A percentile compares a stretch with the other conserved stretches of the same genome.
phyloP scores from a whole-genome alignment of 2,888 invertebrate species.

The Arctia plantaginis region DNA sequence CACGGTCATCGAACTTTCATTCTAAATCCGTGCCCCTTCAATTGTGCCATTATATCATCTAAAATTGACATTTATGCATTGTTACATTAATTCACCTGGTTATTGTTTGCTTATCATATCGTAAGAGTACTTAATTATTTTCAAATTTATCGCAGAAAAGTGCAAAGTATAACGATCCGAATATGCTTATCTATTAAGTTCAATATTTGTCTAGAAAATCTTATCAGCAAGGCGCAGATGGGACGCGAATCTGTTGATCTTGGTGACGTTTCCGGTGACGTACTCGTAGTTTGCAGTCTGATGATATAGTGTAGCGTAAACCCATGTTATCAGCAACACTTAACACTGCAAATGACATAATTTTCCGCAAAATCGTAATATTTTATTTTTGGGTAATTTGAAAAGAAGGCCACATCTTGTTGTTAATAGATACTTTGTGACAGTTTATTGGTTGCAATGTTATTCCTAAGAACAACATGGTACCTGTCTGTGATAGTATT shows the following conservation, averaged over 20 bases:
- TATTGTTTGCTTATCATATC: constrained; percentile 57
- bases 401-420: neutral
- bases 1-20: constrained; percentile 69
- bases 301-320: constrained; percentile 26
- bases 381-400: neutral
- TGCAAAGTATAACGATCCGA: constrained; percentile 83
- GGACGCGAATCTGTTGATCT: constrained; percentile 71
- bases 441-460: neutral
- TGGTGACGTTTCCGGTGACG: constrained; percentile 74
- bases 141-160: constrained; percentile 74
- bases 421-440: too few species aligned
- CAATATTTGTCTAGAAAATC: constrained; percentile 74
- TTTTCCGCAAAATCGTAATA: neutral
- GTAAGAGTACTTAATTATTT: constrained; percentile 66
- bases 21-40: constrained; percentile 54
- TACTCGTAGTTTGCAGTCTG: constrained; percentile 56
- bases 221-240: constrained; percentile 73
- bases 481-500: neutral
- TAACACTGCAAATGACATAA: constrained; percentile 2
- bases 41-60: constrained; percentile 31
- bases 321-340: constrained; percentile 9
- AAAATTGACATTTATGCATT: constrained; percentile 38
- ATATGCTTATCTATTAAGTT: constrained; percentile 70
- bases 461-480: neutral
- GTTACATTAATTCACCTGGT: constrained; percentile 16